These are phyloP conservation scores for Chymomyza costata DNA, from an alignment of 1,140 invertebrate species.

Conservation along the genomic window DNA sequence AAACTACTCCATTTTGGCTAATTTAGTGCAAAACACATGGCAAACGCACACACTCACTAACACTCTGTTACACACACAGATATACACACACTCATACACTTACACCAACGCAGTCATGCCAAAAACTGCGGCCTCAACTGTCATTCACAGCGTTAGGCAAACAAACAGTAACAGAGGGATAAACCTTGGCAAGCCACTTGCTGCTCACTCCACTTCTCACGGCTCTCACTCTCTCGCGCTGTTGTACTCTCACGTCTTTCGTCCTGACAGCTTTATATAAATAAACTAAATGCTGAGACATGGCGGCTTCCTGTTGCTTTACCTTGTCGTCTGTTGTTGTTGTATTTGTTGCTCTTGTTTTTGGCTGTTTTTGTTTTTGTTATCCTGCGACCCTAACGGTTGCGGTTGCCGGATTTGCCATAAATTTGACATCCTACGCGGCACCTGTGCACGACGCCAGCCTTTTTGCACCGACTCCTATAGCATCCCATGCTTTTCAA, in stretches of 20 bases:
- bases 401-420: constrained; percentile 65
- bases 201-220: no score
- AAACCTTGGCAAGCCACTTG: no score
- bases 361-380: constrained; percentile 8
- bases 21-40: constrained; percentile 36
- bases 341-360: constrained; percentile 8
- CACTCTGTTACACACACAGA: background rate
- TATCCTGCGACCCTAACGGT: no score
- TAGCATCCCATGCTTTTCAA: background rate
- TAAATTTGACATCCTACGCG: constrained; percentile 66
- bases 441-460: constrained; percentile 2
- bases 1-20: constrained; percentile 46
- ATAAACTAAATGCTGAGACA: constrained; percentile 50
- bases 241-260: constrained; percentile 9
- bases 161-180: no score
- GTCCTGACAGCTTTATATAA: constrained; percentile 64
- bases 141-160: constrained; percentile 44
- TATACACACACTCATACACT: background rate
- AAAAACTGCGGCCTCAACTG: constrained; percentile 28
- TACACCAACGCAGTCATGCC: background rate
- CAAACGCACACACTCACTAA: background rate
- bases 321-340: constrained; percentile 7
- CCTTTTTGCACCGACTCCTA: background rate
- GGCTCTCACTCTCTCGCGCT: background rate
- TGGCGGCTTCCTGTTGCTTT: background rate